Conservation (phyloP, 2,888 invertebrate genomes). For the Cenopis cana region DNA sequence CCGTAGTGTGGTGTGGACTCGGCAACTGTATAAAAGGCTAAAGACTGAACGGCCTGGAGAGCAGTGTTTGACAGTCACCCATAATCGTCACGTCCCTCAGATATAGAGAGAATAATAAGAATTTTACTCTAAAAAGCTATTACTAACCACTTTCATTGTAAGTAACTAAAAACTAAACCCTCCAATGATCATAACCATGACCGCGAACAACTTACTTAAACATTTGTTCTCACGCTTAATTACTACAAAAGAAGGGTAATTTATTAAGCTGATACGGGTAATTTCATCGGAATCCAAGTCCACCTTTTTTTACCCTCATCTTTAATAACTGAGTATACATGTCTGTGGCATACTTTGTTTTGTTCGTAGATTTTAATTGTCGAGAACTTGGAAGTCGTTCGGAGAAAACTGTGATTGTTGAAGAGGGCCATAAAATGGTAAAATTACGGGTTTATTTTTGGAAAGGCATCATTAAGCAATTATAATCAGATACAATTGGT, state of each 20-base stretch:
- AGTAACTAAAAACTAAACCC: slow-evolving; percentile 49
- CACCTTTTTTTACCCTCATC: slow-evolving; percentile 55
- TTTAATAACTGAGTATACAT: slow-evolving; percentile 36
- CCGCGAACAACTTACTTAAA: slow-evolving; percentile 54
- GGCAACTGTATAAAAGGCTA: no score
- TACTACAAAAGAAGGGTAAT: slow-evolving; percentile 70
- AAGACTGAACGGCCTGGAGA: no score
- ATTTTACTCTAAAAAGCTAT: no score
- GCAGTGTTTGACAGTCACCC: no score
- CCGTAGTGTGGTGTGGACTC: no score
- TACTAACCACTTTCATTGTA: no score
- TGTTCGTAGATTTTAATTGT: slow-evolving; percentile 33
- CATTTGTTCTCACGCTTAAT: slow-evolving; percentile 71
- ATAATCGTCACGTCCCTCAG: no score
- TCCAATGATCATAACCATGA: slow-evolving; percentile 59
- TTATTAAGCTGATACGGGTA: slow-evolving; percentile 68
- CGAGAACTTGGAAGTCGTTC: slow-evolving; percentile 9
- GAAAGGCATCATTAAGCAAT: slow-evolving; percentile 4
- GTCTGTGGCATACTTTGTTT: slow-evolving; percentile 28
- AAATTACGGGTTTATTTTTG: background rate
- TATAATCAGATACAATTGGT: background rate
- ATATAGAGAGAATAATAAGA: no score
- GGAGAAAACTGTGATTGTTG: slow-evolving; percentile 19
- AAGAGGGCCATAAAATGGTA: background rate
- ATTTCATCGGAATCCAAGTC: slow-evolving; percentile 61